phyloP scores from a whole-genome alignment of 2,888 invertebrate species.

The Horisme vitalbata region DNA sequence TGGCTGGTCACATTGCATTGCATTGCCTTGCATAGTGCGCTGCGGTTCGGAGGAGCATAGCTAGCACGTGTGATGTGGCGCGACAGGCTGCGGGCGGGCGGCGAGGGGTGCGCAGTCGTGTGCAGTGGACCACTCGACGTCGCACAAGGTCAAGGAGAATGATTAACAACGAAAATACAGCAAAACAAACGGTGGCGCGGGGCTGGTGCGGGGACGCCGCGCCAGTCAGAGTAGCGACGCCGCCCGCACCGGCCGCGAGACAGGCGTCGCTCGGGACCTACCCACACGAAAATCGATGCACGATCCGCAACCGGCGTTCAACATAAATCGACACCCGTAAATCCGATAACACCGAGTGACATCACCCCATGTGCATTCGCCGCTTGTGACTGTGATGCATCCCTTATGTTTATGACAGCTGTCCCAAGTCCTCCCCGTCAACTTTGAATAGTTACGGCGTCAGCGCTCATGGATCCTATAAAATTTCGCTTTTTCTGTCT shows the following conservation, averaged over 20 bases:
- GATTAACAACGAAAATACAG: slow-evolving; percentile 84
- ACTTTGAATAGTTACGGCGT: slow-evolving; percentile 44
- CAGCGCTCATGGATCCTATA: slow-evolving; percentile 44
- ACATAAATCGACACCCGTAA: slow-evolving; percentile 62
- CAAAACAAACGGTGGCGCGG: slow-evolving; percentile 79
- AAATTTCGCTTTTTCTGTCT: slow-evolving; percentile 31
- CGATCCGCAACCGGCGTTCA: slow-evolving; percentile 72
- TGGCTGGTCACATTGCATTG: slow-evolving; percentile 30
- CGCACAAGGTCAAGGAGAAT: slow-evolving; percentile 84
- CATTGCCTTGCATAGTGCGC: slow-evolving; percentile 41
- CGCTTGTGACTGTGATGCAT: slow-evolving; percentile 60
- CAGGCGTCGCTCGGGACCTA: slow-evolving; percentile 68
- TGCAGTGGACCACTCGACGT: slow-evolving; percentile 82
- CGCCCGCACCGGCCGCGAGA: slow-evolving; percentile 72
- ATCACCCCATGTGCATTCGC: slow-evolving; percentile 55
- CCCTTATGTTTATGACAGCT: slow-evolving; percentile 47
- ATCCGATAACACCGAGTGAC: slow-evolving; percentile 56
- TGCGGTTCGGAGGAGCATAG: slow-evolving; percentile 40
- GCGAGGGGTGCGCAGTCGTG: slow-evolving; percentile 78
- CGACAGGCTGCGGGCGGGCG: slow-evolving; percentile 64
- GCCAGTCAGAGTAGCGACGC: slow-evolving; percentile 77
- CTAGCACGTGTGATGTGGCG: slow-evolving; percentile 73
- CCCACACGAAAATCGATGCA: slow-evolving; percentile 78
- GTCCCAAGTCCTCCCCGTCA: slow-evolving; percentile 45
- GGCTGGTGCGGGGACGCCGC: slow-evolving; percentile 65